Evolutionary conservation across 2,888 invertebrate species (phyloP).

Genomic region (Acleris emargana): DNA sequence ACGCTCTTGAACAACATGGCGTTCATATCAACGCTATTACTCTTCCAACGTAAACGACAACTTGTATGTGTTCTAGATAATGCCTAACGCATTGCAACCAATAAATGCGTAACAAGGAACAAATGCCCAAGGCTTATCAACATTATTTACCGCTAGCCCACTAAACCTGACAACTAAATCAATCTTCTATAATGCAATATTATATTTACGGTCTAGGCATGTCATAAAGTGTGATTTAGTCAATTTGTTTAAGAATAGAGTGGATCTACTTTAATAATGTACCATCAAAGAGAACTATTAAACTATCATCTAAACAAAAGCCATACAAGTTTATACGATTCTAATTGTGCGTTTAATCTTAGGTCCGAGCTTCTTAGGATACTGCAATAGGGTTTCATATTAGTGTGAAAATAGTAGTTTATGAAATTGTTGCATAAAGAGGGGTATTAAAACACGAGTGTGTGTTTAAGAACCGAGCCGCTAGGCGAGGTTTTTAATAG

Average conservation of each 20-base stretch:
- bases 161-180: conserved; percentile 46
- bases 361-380: too few relatives aligned
- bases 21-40: conserved; percentile 2
- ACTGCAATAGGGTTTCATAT: too few relatives aligned
- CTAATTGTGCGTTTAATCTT: too few relatives aligned
- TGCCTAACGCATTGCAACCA: conserved; percentile 23
- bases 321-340: too few relatives aligned
- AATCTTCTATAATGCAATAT: conserved; percentile 46
- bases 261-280: not conserved
- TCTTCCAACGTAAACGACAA: conserved; percentile 12
- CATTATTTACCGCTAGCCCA: conserved; percentile 45
- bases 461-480: too few relatives aligned
- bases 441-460: too few relatives aligned
- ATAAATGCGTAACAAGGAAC: conserved; percentile 38
- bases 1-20: not conserved
- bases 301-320: too few relatives aligned
- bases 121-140: conserved; percentile 37
- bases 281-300: too few relatives aligned
- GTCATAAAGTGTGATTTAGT: conserved; percentile 32
- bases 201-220: conserved; percentile 18
- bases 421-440: too few relatives aligned
- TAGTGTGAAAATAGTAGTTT: too few relatives aligned
- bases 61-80: conserved; percentile 19
- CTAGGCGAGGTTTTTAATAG: too few relatives aligned
- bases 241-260: conserved; percentile 21